Evolutionary conservation across 2,113 vertebrate species (phyloP), one percentile per base, ranked within the genome.

Genomic region (Typhlomys cinereus): DNA sequence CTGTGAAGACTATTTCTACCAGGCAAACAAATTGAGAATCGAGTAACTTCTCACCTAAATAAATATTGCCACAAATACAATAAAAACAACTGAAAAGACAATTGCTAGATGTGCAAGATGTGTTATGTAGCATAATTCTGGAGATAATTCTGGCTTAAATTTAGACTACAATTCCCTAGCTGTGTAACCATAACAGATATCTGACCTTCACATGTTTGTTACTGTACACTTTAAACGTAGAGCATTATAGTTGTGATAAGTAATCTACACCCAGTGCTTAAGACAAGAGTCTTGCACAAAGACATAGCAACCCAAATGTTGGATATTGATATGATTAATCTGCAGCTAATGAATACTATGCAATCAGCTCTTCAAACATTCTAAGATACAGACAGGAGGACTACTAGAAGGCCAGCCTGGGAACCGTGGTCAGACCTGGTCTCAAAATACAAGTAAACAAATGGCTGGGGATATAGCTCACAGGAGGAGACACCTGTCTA

Each of bases 11-110:
- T 50, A 5, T 78, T 62, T 81, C 23, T 66, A 85, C 23, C 3
- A 75, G 18, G 52, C 64, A 94, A 90, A 86, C 18, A 88, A 70
- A 44, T 1, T 81, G 41, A 93, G 70, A 95, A 71, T 29, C 57
- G 6, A 52, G 48, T 66, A 92, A 66, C 74, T 82, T 29, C 61
- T 91, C 34, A 61, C 11, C 54, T 73, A 88, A n/a, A 92, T 54
- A 80, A 89, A 73, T 20, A 34, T 7, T 88, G 52, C 31, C 75
- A 62, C 41, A 69, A 70, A 70, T 34, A 81, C 13, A 75, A 90
- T 39, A 18, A 3, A n/a, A 79, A 41, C 20, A 61, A 92, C 1
- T 69, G n/a, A 44, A 78, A 52, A 79, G 89, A 73, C 39, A 83
- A 57, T 85, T 13, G 27, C 67, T 0, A 59, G 36, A n/a, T 61